Base-by-base conservation (phyloP, 2,797 vertebrate species). In the Gymnoscopelus braueri region DNA sequence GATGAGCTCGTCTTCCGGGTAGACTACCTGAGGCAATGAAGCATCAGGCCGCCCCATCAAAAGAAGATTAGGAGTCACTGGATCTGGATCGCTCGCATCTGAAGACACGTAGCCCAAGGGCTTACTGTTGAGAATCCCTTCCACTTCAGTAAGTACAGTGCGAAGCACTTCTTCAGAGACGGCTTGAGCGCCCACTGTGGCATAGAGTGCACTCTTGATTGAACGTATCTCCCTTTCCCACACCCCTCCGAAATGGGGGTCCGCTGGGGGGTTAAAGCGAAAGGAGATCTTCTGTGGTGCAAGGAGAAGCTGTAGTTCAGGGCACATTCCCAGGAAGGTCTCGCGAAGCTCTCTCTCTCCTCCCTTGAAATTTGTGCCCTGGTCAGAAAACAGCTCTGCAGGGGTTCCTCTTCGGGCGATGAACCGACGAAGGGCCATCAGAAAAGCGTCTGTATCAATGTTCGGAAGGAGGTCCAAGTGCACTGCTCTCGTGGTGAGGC, bases 391-490 rank as follows among this genome's bases (percentile, higher is more conserved):
- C 32, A 65, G 26, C 29, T 65, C 63, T 44, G 14, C 51, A 1
- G 29, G 19, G 19, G 19, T 19, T 19, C 19, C 19, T 19, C 19
- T 19, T 19, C 19, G 19, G 19, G 19, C 19, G 63, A 72, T 66
- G 11, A 73, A 63, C 5, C 58, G 13, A 1, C 5, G 8, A 3
- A 71, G 6, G 2, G 70, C 60, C 57, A 71, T 24, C 10, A 80
- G 9, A n/a, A 77, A 79, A 0, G 64, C 14, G 11, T 79, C 61
- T 2, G 56, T 3, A 35, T 75, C 69, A 0, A 75, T 60, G 6
- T 4, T 68, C 0, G 52, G 48, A 1, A 75, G 39, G 3, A 75
- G n/a, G 35, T 72, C 69, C 12, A 72, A 24, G 23, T 79, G 62
- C 0, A 65, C 64, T 1, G 11, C n/a, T 52, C 52, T 3, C 5